phyloP scores from a whole-genome alignment of 1,140 invertebrate species.

The Polypedilum vanderplanki region DNA sequence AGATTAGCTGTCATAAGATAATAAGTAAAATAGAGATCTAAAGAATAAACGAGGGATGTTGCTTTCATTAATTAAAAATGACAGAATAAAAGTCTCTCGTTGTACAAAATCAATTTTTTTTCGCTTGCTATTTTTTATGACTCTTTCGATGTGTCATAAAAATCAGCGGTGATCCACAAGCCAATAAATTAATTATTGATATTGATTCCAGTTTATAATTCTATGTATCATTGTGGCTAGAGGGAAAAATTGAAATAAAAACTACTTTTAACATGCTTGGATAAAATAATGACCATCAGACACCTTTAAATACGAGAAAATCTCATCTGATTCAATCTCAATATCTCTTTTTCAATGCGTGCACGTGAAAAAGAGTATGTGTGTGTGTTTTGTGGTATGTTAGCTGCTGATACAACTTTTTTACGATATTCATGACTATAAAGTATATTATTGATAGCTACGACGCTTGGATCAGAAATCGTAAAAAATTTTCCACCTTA shows the following conservation, averaged over 20 bases:
- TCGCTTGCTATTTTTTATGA: too few relatives aligned
- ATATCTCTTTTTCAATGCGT: not conserved
- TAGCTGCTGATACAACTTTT: not conserved
- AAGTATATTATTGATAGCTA: slow-evolving; percentile 14
- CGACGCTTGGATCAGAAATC: not conserved
- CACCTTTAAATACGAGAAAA: too few relatives aligned
- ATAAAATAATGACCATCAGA: too few relatives aligned
- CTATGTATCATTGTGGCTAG: too few relatives aligned
- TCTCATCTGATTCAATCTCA: too few relatives aligned
- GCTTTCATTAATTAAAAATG: not conserved
- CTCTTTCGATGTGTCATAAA: not conserved
- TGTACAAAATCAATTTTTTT: not conserved
- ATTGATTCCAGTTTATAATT: not conserved
- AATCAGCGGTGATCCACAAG: slow-evolving; percentile 2
- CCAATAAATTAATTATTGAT: slow-evolving; percentile 20
- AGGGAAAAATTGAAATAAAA: too few relatives aligned
- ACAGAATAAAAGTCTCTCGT: not conserved
- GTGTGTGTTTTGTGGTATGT: not conserved
- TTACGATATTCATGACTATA: not conserved
- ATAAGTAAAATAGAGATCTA: not conserved
- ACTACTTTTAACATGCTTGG: too few relatives aligned
- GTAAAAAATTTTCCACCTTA: too few relatives aligned
- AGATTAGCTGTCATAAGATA: slow-evolving; percentile 12
- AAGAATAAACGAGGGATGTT: not conserved
- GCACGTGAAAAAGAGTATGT: not conserved